Conservation (phyloP, 1,140 invertebrate species). For the Drusus annulatus region DNA sequence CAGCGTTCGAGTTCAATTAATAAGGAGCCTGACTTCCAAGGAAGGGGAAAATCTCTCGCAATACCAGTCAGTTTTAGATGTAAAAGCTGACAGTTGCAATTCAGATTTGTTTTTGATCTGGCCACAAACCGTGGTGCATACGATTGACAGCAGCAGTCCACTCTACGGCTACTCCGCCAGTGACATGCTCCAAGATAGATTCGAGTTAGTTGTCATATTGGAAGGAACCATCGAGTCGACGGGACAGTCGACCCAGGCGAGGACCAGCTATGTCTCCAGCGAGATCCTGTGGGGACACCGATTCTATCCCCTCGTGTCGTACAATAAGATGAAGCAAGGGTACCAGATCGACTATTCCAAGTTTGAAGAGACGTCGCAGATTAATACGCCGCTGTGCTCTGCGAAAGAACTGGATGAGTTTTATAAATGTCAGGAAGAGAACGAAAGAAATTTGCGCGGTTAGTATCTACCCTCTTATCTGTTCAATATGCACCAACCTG, state of each 20-base stretch:
- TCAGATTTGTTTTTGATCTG: constrained; percentile 86
- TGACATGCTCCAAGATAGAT: constrained; percentile 82
- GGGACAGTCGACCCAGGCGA: constrained; percentile 75
- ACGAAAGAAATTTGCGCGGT: background rate
- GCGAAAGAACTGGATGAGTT: constrained; percentile 80
- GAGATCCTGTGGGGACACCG: constrained; percentile 84
- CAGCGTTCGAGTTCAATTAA: constrained; percentile 86
- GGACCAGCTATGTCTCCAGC: constrained; percentile 78
- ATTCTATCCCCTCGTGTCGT: constrained; percentile 80
- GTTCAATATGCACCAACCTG: no score
- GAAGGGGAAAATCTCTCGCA: constrained; percentile 81
- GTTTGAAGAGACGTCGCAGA: constrained; percentile 87
- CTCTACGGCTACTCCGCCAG: constrained; percentile 86
- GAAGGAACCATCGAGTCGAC: constrained; percentile 83
- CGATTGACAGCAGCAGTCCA: constrained; percentile 80
- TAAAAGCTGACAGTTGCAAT: constrained; percentile 83
- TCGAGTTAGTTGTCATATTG: constrained; percentile 84
- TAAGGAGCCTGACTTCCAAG: constrained; percentile 81
- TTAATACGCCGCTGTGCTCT: constrained; percentile 89
- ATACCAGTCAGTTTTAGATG: constrained; percentile 80
- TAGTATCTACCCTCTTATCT: background rate
- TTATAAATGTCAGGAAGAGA: constrained; percentile 63
- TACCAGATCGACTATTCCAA: constrained; percentile 89
- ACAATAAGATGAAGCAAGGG: constrained; percentile 82
- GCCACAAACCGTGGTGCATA: constrained; percentile 86